A percentile compares a stretch with the other conserved stretches of the same genome.
phyloP scores from a whole-genome alignment of 2,797 vertebrate genomes.

The Tympanoctomys barrerae region DNA sequence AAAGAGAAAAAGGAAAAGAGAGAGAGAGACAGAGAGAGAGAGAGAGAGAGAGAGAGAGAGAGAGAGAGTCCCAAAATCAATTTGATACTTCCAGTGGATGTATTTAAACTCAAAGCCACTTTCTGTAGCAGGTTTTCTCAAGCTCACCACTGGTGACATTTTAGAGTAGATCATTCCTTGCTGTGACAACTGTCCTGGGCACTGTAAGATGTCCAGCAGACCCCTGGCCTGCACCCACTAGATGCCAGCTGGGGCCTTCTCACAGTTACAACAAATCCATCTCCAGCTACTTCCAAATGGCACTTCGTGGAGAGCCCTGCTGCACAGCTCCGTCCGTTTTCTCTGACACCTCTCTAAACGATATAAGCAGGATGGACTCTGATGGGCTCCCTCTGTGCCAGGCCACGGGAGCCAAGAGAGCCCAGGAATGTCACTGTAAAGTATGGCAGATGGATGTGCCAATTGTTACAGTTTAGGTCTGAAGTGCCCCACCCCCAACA shows the following conservation, averaged over 20 bases:
- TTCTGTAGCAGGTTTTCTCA: neutral
- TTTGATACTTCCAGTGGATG: neutral
- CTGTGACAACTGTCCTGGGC: neutral
- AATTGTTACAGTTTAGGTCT: neutral
- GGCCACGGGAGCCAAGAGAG: no score
- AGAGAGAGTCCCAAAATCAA: neutral
- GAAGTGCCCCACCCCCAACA: neutral
- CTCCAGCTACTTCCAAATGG: neutral
- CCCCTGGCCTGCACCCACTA: neutral
- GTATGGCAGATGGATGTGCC: neutral
- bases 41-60: neutral
- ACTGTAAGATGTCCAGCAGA: neutral
- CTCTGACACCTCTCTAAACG: neutral
- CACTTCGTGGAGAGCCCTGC: neutral
- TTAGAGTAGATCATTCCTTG: neutral
- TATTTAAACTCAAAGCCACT: neutral
- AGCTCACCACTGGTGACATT: neutral
- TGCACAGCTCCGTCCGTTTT: neutral
- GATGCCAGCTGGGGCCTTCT: neutral
- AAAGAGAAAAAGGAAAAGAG: neutral
- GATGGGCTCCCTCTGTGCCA: no score
- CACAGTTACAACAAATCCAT: neutral
- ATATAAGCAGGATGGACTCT: neutral
- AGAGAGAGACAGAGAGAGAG: neutral
- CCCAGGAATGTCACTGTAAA: neutral